These are phyloP conservation scores for Petromus typicus DNA, from an alignment of 2,113 vertebrate genomes.

Conservation along the genomic window DNA sequence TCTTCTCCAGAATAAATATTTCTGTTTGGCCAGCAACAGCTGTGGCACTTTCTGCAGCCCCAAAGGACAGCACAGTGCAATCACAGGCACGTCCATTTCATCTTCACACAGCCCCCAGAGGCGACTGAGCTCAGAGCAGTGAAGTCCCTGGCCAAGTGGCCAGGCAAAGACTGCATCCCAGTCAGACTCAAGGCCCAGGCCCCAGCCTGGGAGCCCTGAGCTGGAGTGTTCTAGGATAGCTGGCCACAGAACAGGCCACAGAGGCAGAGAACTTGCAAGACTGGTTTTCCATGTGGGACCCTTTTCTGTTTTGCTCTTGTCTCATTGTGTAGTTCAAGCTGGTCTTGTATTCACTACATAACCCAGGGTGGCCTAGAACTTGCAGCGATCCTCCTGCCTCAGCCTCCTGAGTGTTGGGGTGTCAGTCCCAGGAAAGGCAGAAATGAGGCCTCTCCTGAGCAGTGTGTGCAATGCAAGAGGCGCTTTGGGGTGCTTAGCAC, in stretches of 20 bases:
- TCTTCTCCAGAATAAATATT: conserved; percentile 54
- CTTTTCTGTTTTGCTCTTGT: too few relatives aligned
- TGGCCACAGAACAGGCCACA: background rate
- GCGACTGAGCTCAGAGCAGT: background rate
- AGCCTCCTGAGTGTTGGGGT: too few relatives aligned
- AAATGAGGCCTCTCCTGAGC: too few relatives aligned
- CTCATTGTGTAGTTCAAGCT: too few relatives aligned
- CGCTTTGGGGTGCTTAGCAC: too few relatives aligned
- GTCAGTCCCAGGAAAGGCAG: too few relatives aligned
- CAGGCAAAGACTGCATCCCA: background rate
- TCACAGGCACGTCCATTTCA: background rate
- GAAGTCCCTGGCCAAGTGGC: background rate
- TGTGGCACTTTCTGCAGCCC: background rate
- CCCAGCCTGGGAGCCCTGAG: background rate
- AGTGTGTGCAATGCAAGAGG: too few relatives aligned
- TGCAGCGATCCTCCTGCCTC: too few relatives aligned
- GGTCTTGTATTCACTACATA: too few relatives aligned
- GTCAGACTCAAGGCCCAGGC: background rate
- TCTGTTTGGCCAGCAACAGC: conserved; percentile 11
- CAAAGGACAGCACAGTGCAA: background rate
- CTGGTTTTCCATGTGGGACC: too few relatives aligned
- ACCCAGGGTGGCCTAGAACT: too few relatives aligned
- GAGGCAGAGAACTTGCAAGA: background rate
- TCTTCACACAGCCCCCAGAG: background rate
- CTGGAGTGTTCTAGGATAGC: background rate